phyloP scores from a whole-genome alignment of 2,113 vertebrate species.

The Thomomys bottae region DNA sequence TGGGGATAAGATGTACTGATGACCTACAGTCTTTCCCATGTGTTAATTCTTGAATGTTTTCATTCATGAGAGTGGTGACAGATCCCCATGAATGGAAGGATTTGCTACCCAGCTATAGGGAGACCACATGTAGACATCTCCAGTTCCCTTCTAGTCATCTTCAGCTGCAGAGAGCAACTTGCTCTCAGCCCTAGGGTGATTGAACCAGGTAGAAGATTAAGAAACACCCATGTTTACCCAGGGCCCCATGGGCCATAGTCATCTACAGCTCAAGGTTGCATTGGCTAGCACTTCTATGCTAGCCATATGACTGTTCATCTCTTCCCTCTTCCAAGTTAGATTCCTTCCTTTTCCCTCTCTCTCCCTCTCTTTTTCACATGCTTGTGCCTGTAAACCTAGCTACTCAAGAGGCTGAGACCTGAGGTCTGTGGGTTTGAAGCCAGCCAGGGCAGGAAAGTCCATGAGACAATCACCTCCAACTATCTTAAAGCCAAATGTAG shows the following conservation, averaged over 20 bases:
- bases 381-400: too few species aligned
- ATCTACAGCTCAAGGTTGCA: not conserved
- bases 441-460: too few species aligned
- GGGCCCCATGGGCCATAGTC: not conserved
- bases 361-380: too few species aligned
- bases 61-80: not conserved
- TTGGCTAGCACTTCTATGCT: not conserved
- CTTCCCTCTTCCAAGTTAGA: not conserved
- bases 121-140: fast-evolving
- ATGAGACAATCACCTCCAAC: too few species aligned
- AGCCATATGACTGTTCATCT: not conserved
- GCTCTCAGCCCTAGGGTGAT: not conserved
- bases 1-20: not conserved
- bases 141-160: not conserved
- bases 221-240: not conserved
- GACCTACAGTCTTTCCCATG: not conserved
- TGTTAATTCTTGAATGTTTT: not conserved
- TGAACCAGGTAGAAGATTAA: not conserved
- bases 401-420: too few species aligned
- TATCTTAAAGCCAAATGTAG: too few species aligned
- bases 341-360: not conserved
- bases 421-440: too few species aligned
- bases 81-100: not conserved
- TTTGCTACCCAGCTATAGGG: not conserved
- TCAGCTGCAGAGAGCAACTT: not conserved